Evolutionary conservation across 2,888 invertebrate species (phyloP).

Genomic region (Nymphalis polychloros): DNA sequence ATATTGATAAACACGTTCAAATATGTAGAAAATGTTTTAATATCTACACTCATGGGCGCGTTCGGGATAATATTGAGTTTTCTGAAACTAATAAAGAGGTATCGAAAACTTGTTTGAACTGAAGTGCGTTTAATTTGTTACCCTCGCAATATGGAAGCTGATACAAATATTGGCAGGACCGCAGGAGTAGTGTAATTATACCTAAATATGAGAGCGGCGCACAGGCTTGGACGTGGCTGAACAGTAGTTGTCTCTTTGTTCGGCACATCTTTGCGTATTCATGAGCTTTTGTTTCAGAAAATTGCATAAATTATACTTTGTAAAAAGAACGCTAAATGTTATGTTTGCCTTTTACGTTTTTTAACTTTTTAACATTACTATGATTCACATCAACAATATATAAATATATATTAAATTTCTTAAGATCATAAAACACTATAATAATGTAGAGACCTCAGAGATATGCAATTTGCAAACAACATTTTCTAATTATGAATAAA

Average conservation of each 20-base stretch:
- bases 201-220: constrained; percentile 31
- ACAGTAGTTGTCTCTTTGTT: constrained; percentile 30
- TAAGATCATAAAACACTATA: too few species aligned
- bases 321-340: constrained; percentile 16
- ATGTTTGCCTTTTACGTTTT: background rate
- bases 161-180: constrained; percentile 34
- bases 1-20: too few species aligned
- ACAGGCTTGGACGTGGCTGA: constrained; percentile 14
- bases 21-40: background rate
- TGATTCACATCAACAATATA: too few species aligned
- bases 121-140: constrained; percentile 47
- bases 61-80: background rate
- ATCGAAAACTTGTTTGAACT: constrained; percentile 47
- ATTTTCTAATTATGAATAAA: too few species aligned
- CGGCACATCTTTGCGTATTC: constrained; percentile 32
- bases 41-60: constrained; percentile 9
- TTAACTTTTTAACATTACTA: background rate
- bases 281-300: constrained; percentile 34
- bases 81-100: constrained; percentile 43
- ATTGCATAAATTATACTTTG: constrained; percentile 28
- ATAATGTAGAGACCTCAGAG: too few species aligned
- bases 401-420: too few species aligned
- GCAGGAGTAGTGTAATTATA: constrained; percentile 32
- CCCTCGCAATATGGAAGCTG: constrained; percentile 36
- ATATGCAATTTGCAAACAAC: too few species aligned